These are phyloP conservation scores for Osmerus mordax DNA, from an alignment of 2,113 vertebrate species.

Conservation along the genomic window DNA sequence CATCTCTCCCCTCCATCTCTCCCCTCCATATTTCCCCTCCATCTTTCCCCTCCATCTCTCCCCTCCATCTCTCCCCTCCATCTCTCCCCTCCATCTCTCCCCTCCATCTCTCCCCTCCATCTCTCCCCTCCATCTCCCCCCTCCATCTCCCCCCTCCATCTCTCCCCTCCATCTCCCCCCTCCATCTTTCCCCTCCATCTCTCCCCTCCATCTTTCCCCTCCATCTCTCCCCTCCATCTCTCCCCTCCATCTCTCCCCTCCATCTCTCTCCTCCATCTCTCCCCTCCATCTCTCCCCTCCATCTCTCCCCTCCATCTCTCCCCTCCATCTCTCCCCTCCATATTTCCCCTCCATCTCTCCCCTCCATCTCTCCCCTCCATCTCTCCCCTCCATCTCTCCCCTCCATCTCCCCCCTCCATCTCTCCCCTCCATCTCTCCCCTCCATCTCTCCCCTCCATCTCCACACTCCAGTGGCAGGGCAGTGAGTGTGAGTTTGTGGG, in stretches of 20 bases:
- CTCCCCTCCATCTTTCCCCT: conserved; percentile 44
- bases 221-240: conserved; percentile 14
- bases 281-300: conserved; percentile 42
- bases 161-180: conserved; percentile 24
- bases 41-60: conserved; percentile 21
- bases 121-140: conserved; percentile 20
- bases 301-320: conserved; percentile 22
- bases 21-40: conserved; percentile 9
- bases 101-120: conserved; percentile 26
- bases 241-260: conserved; percentile 23
- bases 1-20: conserved; percentile 17
- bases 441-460: conserved; percentile 14
- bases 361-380: conserved; percentile 44
- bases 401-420: conserved; percentile 9
- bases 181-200: conserved; percentile 13
- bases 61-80: conserved; percentile 31
- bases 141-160: conserved; percentile 38
- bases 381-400: conserved; percentile 44
- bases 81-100: conserved; percentile 33
- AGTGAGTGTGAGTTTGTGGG: conserved; percentile 55
- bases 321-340: conserved; percentile 15
- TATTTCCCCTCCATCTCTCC: too few relatives aligned
- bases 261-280: conserved; percentile 39
- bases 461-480: conserved; percentile 39
- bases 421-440: conserved; percentile 25